Conservation (phyloP, 2,113 vertebrate genomes). For the Corythornis vintsioides region DNA sequence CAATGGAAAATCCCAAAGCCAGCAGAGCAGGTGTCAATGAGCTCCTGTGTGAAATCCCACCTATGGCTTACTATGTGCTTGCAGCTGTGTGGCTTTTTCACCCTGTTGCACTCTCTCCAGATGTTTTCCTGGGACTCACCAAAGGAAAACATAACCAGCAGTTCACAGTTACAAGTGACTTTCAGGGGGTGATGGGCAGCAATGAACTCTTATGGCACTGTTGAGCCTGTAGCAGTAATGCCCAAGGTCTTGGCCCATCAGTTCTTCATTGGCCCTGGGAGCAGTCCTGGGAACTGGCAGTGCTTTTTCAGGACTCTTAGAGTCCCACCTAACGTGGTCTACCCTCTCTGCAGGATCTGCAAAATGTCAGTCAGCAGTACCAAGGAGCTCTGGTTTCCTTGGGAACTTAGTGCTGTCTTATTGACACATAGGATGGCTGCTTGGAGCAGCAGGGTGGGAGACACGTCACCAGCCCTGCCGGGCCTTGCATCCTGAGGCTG, state of each 20-base stretch:
- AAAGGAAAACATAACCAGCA: background rate
- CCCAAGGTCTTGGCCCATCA: background rate
- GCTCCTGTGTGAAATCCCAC: background rate
- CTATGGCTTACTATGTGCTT: background rate
- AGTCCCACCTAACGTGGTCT: background rate
- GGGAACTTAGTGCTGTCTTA: background rate
- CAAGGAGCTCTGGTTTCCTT: background rate
- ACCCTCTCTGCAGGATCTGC: background rate
- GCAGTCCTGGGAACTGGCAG: background rate
- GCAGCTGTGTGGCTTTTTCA: background rate
- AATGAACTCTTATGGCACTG: fast-evolving
- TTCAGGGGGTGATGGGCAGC: background rate
- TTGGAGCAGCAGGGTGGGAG: background rate
- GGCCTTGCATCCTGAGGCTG: background rate
- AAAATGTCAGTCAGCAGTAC: background rate
- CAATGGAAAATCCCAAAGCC: background rate
- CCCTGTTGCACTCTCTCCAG: background rate
- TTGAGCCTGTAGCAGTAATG: background rate
- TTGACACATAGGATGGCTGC: background rate
- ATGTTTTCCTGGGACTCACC: background rate
- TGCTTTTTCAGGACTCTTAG: background rate
- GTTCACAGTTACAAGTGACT: background rate
- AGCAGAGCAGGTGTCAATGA: background rate
- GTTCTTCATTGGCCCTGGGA: background rate
- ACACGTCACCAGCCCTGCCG: fast-evolving